A percentile compares a stretch with the other conserved stretches of the same genome.
phyloP scores from a whole-genome alignment of 53 echinoderm and acorn worm genomes.

The Holothuria leucospilota region DNA sequence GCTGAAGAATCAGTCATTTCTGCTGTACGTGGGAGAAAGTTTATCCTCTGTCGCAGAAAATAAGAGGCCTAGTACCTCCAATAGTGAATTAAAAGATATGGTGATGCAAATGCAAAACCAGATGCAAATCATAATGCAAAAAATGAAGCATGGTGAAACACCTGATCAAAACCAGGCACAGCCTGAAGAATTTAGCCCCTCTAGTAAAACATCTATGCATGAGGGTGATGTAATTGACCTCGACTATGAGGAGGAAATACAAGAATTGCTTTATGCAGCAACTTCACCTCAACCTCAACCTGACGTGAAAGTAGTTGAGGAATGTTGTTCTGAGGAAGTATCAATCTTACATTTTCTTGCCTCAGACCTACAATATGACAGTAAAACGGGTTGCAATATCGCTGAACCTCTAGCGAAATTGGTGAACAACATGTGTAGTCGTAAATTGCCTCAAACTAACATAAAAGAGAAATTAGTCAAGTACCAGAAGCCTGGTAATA shows the following conservation, averaged over 20 bases:
- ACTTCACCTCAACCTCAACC: no score
- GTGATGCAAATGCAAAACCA: background rate
- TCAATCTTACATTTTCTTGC: background rate
- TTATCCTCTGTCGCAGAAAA: background rate
- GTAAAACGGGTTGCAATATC: background rate
- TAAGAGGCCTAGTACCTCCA: background rate
- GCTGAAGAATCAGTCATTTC: no score
- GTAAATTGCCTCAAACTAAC: background rate
- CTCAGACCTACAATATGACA: background rate
- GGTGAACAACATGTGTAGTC: no score
- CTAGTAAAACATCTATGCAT: background rate
- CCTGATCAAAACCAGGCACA: background rate
- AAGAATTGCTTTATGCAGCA: constrained; percentile 7
- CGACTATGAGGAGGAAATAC: background rate
- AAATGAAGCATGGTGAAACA: constrained; percentile 10
- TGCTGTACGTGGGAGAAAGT: no score
- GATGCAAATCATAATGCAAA: constrained; percentile 4
- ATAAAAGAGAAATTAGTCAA: constrained; percentile 9
- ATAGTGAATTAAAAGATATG: no score
- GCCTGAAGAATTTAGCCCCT: background rate
- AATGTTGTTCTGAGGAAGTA: background rate
- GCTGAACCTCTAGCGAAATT: constrained; percentile 2
- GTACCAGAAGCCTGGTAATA: constrained; percentile 4
- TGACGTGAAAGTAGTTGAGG: no score
- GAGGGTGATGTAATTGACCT: background rate